These are phyloP conservation scores for Agrypnia vestita DNA, from an alignment of 1,140 invertebrate genomes.

Conservation along the genomic window DNA sequence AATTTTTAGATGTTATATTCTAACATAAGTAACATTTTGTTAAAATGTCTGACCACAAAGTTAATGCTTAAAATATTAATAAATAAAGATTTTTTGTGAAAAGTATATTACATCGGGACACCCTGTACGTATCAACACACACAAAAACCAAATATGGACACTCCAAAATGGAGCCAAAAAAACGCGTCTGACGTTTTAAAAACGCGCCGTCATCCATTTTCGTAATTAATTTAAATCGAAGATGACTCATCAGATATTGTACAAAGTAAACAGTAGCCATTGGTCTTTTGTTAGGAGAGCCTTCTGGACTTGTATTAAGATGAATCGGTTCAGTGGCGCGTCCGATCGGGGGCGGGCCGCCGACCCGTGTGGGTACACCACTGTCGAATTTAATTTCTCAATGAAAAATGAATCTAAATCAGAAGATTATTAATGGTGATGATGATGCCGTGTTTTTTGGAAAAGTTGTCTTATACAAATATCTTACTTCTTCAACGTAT, in stretches of 20 bases:
- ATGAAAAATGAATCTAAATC: background rate
- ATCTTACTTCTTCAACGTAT: background rate
- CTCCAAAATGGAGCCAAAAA: constrained; percentile 15
- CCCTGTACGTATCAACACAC: background rate
- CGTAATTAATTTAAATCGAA: constrained; percentile 39
- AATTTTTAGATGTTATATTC: too few species aligned
- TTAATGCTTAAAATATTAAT: too few species aligned
- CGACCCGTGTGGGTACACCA: too few species aligned
- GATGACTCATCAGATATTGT: constrained; percentile 18
- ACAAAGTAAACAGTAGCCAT: constrained; percentile 37
- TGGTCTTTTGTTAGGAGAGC: constrained; percentile 28
- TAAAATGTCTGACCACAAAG: too few species aligned
- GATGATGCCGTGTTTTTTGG: background rate
- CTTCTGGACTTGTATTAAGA: constrained; percentile 29
- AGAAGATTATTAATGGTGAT: background rate
- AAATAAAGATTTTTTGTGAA: too few species aligned
- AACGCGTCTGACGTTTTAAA: constrained; percentile 29
- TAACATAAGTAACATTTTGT: too few species aligned
- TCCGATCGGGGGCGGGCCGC: background rate
- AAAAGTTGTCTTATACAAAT: background rate
- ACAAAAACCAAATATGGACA: constrained; percentile 11
- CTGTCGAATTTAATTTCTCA: too few species aligned
- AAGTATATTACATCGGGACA: too few species aligned
- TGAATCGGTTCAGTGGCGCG: constrained; percentile 20
- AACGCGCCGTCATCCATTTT: constrained; percentile 26